Evolutionary conservation across 2,797 vertebrate species (phyloP), one percentile per base, ranked within the genome.

Genomic region (Psittacula echo): DNA sequence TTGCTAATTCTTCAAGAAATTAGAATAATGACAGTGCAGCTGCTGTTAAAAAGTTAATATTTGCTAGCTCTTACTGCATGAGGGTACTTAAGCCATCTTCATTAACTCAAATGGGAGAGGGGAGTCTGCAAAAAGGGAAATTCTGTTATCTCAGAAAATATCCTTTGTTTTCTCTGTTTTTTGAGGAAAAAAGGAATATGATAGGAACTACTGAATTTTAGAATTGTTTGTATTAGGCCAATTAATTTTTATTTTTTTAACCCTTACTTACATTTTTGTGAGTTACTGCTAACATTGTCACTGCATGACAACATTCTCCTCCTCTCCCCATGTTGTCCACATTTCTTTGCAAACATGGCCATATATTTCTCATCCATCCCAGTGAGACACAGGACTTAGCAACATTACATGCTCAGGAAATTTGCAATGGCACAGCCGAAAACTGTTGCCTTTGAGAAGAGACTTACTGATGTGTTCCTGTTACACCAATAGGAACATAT

Each of bases 11-110:
- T 81, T 87, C 37, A 82, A 71, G n/a, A 94, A 76, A 79, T 85
- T 82, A 61, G 41, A 92, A 87, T 82, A 86, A 85, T 60, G 39
- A 70, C 20, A 77, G 56, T 85, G 51, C 42, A 79, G 60, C 70
- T 79, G 60, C 91, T 92, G 71, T 85, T 87, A 76, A 87, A 78
- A 95, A 90, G 77, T 73, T 94, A 87, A 27, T 70, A 90, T 93
- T 95, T 90, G 81, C 60, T 84, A 85, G 32, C 37, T 79, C 64
- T 90, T 76, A 73, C 51, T 67, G 27, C 74, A 60, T 54, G 44
- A 93, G 44, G 20, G 34, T 79, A 75, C 54, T 93, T 90, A 93
- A 94, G 24, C 44, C 47, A 75, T 53, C 42, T 89, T 65, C 78
- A 32, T 84, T 90, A 81, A 88, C 23, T 29, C 34, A 83, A 74